Percentiles rank a stretch among this genome's conserved stretches.
Conservation (phyloP, 35 echinoderm and acorn worm genomes). For the Ophioderma brevispina region DNA sequence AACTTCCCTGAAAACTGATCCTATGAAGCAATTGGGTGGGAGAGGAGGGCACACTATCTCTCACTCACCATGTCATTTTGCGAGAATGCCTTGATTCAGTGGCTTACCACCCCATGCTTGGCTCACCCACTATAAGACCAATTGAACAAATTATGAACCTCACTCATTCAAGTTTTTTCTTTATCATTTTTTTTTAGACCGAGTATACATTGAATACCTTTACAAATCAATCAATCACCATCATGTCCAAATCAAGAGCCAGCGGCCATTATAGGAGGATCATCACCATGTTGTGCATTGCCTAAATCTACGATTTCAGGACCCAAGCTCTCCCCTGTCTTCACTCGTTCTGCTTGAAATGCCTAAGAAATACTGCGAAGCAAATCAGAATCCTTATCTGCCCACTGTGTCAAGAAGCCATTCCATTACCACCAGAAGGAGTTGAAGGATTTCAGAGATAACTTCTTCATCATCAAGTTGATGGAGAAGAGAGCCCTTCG, state of each 20-base stretch:
- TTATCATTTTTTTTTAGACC: too few relatives aligned
- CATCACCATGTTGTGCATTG: not conserved
- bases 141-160: too few relatives aligned
- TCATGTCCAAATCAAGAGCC: not conserved
- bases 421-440: not conserved
- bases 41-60: too few relatives aligned
- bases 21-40: too few relatives aligned
- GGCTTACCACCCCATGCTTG: too few relatives aligned
- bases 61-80: too few relatives aligned
- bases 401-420: not conserved
- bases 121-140: too few relatives aligned
- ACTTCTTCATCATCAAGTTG: not conserved
- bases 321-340: not conserved
- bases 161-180: too few relatives aligned
- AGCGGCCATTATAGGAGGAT: not conserved
- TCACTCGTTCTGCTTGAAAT: conserved; percentile 1
- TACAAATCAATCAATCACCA: not conserved
- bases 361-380: not conserved
- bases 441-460: not conserved
- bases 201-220: too few relatives aligned
- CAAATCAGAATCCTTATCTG: not conserved
- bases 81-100: too few relatives aligned
- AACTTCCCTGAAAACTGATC: too few relatives aligned
- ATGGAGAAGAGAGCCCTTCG: not conserved
- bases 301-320: not conserved